These are phyloP conservation scores for Sturnus vulgaris DNA, from an alignment of 2,113 vertebrate species.

Conservation along the genomic window DNA sequence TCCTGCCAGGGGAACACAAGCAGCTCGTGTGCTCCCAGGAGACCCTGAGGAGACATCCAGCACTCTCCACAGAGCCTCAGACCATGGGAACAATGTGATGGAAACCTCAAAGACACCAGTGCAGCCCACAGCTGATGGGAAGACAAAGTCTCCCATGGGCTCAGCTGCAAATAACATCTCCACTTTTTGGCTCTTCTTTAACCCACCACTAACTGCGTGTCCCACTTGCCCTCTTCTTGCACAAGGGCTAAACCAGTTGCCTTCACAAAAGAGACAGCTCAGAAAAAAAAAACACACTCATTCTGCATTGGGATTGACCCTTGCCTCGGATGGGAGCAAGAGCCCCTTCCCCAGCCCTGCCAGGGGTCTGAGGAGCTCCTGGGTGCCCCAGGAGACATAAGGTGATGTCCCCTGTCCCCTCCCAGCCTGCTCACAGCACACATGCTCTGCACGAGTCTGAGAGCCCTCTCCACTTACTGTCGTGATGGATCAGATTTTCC, in stretches of 20 bases:
- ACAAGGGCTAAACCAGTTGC: background rate
- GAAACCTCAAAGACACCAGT: background rate
- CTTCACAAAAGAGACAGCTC: background rate
- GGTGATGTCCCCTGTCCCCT: accelerated
- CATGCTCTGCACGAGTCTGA: background rate
- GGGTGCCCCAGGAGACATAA: background rate
- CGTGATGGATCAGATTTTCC: constrained; percentile 81
- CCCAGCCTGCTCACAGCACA: background rate
- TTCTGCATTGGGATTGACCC: background rate
- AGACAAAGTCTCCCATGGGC: background rate
- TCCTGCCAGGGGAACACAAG: constrained; percentile 33
- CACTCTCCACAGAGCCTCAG: constrained; percentile 52
- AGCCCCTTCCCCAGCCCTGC: background rate
- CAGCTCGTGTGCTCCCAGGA: constrained; percentile 8
- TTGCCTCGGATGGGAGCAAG: background rate
- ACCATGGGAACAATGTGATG: constrained; percentile 70
- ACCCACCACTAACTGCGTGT: background rate
- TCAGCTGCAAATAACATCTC: background rate
- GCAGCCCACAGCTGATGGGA: background rate
- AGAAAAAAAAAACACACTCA: background rate
- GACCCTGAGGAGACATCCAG: constrained; percentile 49
- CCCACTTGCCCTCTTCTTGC: background rate
- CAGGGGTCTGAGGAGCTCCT: background rate
- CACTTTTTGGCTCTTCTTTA: background rate
- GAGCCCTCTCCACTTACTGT: constrained; percentile 76